Base-by-base conservation (phyloP, 2,797 vertebrate species). In the Picus viridis region DNA sequence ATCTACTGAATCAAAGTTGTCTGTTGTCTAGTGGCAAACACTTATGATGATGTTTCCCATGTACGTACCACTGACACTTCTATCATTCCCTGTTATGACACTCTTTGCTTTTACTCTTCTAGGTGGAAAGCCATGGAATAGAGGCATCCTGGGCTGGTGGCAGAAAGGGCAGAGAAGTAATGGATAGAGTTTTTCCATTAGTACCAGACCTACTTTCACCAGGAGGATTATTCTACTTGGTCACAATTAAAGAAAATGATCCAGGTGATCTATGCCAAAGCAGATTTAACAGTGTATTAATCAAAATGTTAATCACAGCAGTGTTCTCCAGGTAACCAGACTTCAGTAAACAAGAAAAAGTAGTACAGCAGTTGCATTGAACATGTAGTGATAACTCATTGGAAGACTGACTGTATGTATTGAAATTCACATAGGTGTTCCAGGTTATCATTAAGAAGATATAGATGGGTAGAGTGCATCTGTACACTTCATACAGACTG, bases 101-200 rank as follows among this genome's bases (percentile, higher is more conserved):
- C 0, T 29, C 36, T 87, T 87, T 77, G 47, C 51, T 62, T 82
- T 92, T n/a, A 14, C 89, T 86, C 64, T 82, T 92, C 65, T 95
- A 99, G 99, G 98, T 99, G 7, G 97, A 98, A 84, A 96, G 98
- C 85, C 95, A 29, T 1, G 99, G 99, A 32, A 98, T 99, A 45
- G 98, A 98, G 73, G 99, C 98, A 0, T 97, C 99, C 19, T 99
- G 99, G 99, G 99, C 99, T 15, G 99, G 99, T 30, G 99, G 99
- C 62, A 96, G 88, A 86, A 97, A 96, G 45, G 99, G 99, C 29
- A 97, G 99, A 69, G 98, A 99, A 96, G 98, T 99, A 82, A 99
- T 98, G n/a, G 98, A 99, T 92, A 97, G 98, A 72, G 97, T 99
- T 41, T 98, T 99, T 61, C 98, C 99, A 5, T 59, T 97, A 53